Percentiles rank a stretch among this genome's conserved stretches.
phyloP scores from a whole-genome alignment of 92 coral and sea anemone genomes.

The Phenganax marumi region DNA sequence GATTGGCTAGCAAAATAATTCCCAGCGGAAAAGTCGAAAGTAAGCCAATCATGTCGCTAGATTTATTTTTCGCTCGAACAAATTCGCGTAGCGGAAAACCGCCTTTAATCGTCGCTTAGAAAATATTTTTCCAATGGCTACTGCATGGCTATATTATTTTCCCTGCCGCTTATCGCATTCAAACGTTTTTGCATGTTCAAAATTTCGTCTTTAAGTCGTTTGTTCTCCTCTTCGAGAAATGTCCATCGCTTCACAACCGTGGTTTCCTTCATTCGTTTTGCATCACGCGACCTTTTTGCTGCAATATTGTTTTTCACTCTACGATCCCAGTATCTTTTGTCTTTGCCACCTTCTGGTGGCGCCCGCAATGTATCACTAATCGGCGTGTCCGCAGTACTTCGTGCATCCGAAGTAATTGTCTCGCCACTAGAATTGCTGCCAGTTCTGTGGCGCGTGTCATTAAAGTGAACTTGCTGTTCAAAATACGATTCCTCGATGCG shows the following conservation, averaged over 20 bases:
- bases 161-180: not conserved
- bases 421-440: not conserved
- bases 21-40: too few species aligned
- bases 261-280: conserved; percentile 33
- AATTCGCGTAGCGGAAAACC: too few species aligned
- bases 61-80: too few species aligned
- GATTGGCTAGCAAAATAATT: too few species aligned
- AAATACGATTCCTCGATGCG: not conserved
- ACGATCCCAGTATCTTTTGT: conserved; percentile 29
- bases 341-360: not conserved
- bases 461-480: too few species aligned
- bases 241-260: conserved; percentile 35
- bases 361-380: not conserved
- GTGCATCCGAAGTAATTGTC: not conserved
- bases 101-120: too few species aligned
- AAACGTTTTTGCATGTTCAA: conserved; percentile 2
- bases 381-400: not conserved
- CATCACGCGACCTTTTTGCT: conserved; percentile 40
- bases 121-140: not conserved
- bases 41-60: too few species aligned
- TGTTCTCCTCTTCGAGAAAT: conserved; percentile 30
- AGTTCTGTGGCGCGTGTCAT: not conserved
- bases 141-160: not conserved
- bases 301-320: conserved; percentile 36
- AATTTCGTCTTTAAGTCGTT: conserved; percentile 22